Base-by-base conservation (phyloP, 2,888 invertebrate species). In the Torymus tubicola region DNA sequence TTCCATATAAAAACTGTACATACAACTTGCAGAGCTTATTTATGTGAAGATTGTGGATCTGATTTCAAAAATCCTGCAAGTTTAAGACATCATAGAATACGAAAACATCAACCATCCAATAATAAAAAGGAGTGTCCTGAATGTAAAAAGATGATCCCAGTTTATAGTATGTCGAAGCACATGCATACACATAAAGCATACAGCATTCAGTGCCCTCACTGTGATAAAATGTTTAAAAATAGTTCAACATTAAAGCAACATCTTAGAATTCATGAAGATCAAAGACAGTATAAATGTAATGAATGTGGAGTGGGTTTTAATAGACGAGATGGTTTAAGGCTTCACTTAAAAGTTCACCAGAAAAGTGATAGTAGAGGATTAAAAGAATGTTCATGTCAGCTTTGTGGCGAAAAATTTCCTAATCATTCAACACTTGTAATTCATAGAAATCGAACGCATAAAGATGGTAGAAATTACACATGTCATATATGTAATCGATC, bases 211-310 rank as follows among this genome's bases (percentile, higher is more conserved):
- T 91, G 91, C 84, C 89, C 90, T 3, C 89, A 89, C 63, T 91
- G 91, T 52, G 90, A 90, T 53, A 91, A 91, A 81, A 91, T 90
- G 90, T 91, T 91, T 65, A 91, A 91, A 77, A 91, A 91, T 74
- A 88, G 88, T 3, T 90, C 90, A 11, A 91, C 91, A 0, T 78
- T 91, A 24, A 91, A 90, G 69, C 91, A 91, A 80, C 91, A 91
- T 79, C 85, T 90, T 14, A 86, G 89, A 67, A 91, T 91, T 78
- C 91, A 91, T 68, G 91, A 91, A 76, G 90, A 91, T 84, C 90
- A 90, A 68, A 84, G 91, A 12, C 90, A 90, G 42, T 90, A 90
- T 77, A 87, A 84, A 81, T 90, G 90, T 53, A 90, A 91, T 71
- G 89, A 88, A 8, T 91, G 90, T 50, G 90, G 90, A 0, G 90